Percentiles rank a stretch among this genome's conserved stretches.
Conservation (phyloP, 2,888 invertebrate species). For the Idaea aversata region DNA sequence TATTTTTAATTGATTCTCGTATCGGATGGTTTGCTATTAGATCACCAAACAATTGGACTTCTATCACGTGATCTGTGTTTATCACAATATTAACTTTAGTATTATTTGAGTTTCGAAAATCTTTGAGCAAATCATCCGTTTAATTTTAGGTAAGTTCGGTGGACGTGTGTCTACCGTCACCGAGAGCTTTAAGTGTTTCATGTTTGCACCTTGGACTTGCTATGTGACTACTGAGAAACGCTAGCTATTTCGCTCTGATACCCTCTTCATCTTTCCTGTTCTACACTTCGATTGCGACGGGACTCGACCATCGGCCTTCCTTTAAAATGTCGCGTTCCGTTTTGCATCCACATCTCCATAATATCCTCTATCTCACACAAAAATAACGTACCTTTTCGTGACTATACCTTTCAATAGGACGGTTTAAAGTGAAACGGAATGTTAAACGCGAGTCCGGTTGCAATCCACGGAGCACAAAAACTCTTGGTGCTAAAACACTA, state of each 20-base stretch:
- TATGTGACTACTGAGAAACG: constrained; percentile 78
- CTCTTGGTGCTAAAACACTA: constrained; percentile 79
- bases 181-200: constrained; percentile 82
- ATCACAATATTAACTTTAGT: constrained; percentile 3
- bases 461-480: constrained; percentile 80
- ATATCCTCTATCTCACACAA: background rate
- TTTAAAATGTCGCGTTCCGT: constrained; percentile 44
- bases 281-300: constrained; percentile 77
- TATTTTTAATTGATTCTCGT: constrained; percentile 35
- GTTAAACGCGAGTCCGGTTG: constrained; percentile 75
- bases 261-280: constrained; percentile 77
- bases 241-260: constrained; percentile 79
- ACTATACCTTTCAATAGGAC: background rate
- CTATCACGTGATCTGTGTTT: background rate
- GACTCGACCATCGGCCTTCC: constrained; percentile 59
- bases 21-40: constrained; percentile 39
- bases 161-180: constrained; percentile 66
- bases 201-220: constrained; percentile 82
- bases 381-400: background rate
- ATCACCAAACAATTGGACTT: constrained; percentile 13
- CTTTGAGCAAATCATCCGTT: constrained; percentile 35
- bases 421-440: constrained; percentile 48
- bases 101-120: constrained; percentile 3
- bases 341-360: constrained; percentile 31
- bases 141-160: constrained; percentile 71